These are phyloP conservation scores for Drosophila eohydei DNA, from an alignment of 2,888 invertebrate genomes.

Conservation along the genomic window DNA sequence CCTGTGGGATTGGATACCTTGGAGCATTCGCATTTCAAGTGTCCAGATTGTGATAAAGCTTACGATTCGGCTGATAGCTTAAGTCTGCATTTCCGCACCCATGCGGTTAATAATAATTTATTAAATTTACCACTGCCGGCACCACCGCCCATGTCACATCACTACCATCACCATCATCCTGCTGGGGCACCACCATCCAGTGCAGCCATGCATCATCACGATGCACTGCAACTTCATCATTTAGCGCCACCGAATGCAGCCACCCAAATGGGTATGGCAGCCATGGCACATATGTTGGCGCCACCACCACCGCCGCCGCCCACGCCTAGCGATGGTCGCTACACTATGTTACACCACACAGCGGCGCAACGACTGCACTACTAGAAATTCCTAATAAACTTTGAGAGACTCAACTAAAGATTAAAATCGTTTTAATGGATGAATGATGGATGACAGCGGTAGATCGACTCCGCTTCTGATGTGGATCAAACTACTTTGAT, in stretches of 20 bases:
- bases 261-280: slow-evolving; percentile 80
- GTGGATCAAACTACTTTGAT: neutral
- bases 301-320: slow-evolving; percentile 82
- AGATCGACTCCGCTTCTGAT: neutral
- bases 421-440: neutral
- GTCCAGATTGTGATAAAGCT: slow-evolving; percentile 84
- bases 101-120: slow-evolving; percentile 75
- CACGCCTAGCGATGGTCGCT: slow-evolving; percentile 78
- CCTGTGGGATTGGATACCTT: slow-evolving; percentile 67
- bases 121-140: slow-evolving; percentile 74
- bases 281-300: slow-evolving; percentile 80
- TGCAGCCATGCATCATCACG: slow-evolving; percentile 63
- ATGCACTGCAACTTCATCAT: slow-evolving; percentile 71
- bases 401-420: neutral
- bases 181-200: slow-evolving; percentile 56
- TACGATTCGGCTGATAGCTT: slow-evolving; percentile 83
- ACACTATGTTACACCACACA: slow-evolving; percentile 82
- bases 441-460: neutral
- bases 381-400: slow-evolving; percentile 46
- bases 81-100: slow-evolving; percentile 83
- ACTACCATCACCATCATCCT: slow-evolving; percentile 65
- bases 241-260: slow-evolving; percentile 70
- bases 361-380: slow-evolving; percentile 83
- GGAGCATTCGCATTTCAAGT: slow-evolving; percentile 81
- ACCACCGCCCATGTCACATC: slow-evolving; percentile 65